Evolutionary conservation across 2,113 vertebrate species (phyloP), one percentile per base, ranked within the genome.

Genomic region (Ceratotherium simum): DNA sequence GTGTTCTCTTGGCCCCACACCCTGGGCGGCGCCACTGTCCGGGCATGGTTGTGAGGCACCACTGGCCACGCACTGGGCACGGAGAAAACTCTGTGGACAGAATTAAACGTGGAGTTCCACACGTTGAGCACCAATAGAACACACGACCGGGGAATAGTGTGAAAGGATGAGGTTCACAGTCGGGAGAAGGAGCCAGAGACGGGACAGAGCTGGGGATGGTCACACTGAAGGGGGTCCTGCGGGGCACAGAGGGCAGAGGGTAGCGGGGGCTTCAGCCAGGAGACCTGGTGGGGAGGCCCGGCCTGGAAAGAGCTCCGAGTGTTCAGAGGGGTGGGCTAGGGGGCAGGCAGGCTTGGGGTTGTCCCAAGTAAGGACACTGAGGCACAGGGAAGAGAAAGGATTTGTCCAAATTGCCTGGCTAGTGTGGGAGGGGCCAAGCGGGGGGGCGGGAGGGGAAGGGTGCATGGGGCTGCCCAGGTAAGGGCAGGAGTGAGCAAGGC

Each of bases 11-110:
- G 10, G 65, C 48, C 46, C 46, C 46, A 76, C 20, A 60, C 18
- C 13, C 8, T 21, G 56, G 46, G 20, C 4, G 25, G 42, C 16
- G 42, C 23, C 42, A 54, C 5, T 2, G 7, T 23, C 75, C 8
- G 4, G 46, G 48, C 23, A 29, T 60, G 58, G 25, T 27, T 4
- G 33, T 8, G 23, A 46, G 60, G 39, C 48, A 5, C 33, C 76
- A 23, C 5, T 2, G 16, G 23, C n/a, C n/a, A 21, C 25, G 14
- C n/a, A 36, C 65, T 29, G 0, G 11, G 16, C 29, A 0, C 0
- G 4, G 2, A 73, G 82, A 31, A 79, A 67, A 33, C 14, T 10
- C 36, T 0, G 62, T 5, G 48, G 29, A 69, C 36, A 76, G 90
- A 20, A 12, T 16, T 48, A 36, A 36, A 58, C 7, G 54, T 25